Percentiles rank a stretch among this genome's conserved stretches.
These are phyloP conservation scores for Euschistus heros DNA, from an alignment of 1,140 invertebrate species.

Conservation along the genomic window DNA sequence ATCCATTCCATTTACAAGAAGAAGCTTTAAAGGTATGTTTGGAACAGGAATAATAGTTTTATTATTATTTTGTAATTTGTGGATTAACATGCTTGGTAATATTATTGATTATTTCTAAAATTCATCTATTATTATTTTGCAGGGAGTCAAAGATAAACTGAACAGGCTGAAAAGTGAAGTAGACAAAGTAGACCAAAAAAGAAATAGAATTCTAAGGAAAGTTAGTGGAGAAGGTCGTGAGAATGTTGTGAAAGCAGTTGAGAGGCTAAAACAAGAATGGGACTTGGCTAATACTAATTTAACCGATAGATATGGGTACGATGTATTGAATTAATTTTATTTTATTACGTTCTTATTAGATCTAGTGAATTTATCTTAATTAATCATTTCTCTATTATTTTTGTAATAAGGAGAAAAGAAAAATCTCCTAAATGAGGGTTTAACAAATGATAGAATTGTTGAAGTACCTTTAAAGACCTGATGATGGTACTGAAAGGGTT, in stretches of 20 bases:
- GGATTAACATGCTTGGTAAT: background rate
- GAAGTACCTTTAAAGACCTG: too few species aligned
- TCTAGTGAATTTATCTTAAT: too few species aligned
- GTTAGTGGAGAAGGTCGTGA: constrained; percentile 24
- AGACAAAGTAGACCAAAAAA: constrained; percentile 24
- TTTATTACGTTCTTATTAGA: too few species aligned
- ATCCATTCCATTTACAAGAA: constrained; percentile 25
- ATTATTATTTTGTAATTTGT: background rate
- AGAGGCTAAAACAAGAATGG: constrained; percentile 25
- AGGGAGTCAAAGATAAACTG: constrained; percentile 21
- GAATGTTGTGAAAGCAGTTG: constrained; percentile 24
- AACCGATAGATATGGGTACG: constrained; percentile 18
- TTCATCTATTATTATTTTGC: constrained; percentile 1
- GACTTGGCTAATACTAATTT: constrained; percentile 24
- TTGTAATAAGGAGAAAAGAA: too few species aligned
- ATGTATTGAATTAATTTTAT: background rate
- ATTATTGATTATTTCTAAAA: background rate
- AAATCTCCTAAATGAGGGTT: too few species aligned
- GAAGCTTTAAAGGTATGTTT: constrained; percentile 21
- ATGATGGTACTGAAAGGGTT: too few species aligned
- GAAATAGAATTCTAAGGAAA: constrained; percentile 24
- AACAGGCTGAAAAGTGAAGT: constrained; percentile 22
- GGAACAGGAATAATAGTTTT: background rate
- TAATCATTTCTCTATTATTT: too few species aligned
- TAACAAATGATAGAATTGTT: too few species aligned